phyloP scores from a whole-genome alignment of 2,797 vertebrate genomes.

The Acrocephalus scirpaceus region DNA sequence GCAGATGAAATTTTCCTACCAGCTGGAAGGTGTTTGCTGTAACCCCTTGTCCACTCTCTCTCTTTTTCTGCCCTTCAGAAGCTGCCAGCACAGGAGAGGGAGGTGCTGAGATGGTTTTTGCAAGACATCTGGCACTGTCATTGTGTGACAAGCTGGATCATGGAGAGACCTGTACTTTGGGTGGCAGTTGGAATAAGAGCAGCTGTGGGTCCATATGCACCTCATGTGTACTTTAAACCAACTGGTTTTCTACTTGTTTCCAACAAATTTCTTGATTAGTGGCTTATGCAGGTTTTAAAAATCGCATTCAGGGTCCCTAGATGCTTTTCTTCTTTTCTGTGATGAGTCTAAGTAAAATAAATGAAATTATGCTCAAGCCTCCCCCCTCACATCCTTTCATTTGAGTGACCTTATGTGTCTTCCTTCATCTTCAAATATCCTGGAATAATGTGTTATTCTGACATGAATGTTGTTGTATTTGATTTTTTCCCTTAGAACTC shows the following conservation, averaged over 20 bases:
- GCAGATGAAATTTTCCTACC: constrained; percentile 2
- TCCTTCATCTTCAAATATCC: not conserved
- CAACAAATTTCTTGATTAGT: not conserved
- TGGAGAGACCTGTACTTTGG: not conserved
- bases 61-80: not conserved
- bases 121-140: not conserved
- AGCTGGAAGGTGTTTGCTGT: constrained; percentile 17
- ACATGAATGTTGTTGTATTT: not conserved
- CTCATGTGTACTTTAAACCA: not conserved
- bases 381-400: not conserved
- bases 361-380: not conserved
- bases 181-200: not conserved
- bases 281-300: not conserved
- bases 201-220: not conserved
- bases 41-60: not conserved
- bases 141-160: not conserved
- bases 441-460: not conserved
- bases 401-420: not conserved
- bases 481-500: not conserved
- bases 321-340: not conserved
- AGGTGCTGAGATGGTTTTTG: not conserved
- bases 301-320: not conserved
- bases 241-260: not conserved
- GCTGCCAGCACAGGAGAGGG: not conserved
- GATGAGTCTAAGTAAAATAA: not conserved